Percentiles rank a stretch among this genome's conserved stretches.
These are phyloP conservation scores for Neotoma lepida DNA, from an alignment of 2,113 vertebrate genomes.

Conservation along the genomic window DNA sequence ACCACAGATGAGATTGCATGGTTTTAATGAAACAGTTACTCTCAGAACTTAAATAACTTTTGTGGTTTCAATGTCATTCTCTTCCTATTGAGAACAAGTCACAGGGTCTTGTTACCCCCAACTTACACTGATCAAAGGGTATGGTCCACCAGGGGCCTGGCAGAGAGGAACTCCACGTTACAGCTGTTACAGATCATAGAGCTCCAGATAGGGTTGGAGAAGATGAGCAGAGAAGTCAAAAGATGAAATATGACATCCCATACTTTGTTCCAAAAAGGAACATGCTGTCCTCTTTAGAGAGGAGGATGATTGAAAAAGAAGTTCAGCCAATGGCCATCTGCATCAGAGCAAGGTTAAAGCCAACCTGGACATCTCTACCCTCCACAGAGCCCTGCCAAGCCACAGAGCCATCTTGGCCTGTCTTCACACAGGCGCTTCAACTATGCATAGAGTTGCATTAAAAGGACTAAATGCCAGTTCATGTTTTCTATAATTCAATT, in stretches of 20 bases:
- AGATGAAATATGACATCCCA: conserved; percentile 28
- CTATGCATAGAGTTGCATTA: background rate
- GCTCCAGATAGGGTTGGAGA: conserved; percentile 37
- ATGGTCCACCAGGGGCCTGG: background rate
- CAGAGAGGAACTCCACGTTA: background rate
- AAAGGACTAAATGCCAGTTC: background rate
- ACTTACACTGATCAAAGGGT: background rate
- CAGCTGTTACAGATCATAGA: conserved; percentile 21
- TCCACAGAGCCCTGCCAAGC: background rate
- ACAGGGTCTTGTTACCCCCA: background rate
- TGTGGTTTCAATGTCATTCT: background rate
- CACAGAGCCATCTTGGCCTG: conserved; percentile 13
- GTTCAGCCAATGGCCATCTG: conserved; percentile 62
- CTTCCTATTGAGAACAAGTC: conserved; percentile 9
- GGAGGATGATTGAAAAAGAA: background rate
- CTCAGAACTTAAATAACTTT: conserved; percentile 49
- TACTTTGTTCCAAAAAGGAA: conserved; percentile 44
- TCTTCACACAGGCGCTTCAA: conserved; percentile 37
- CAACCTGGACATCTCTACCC: background rate
- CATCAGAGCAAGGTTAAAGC: conserved; percentile 14
- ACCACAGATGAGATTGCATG: background rate
- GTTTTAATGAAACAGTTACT: conserved; percentile 42
- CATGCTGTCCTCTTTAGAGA: conserved; percentile 57
- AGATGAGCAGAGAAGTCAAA: conserved; percentile 46
- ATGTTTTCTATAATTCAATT: background rate